Base-by-base conservation (phyloP, 2,113 vertebrate genomes). In the Oophaga pumilio region DNA sequence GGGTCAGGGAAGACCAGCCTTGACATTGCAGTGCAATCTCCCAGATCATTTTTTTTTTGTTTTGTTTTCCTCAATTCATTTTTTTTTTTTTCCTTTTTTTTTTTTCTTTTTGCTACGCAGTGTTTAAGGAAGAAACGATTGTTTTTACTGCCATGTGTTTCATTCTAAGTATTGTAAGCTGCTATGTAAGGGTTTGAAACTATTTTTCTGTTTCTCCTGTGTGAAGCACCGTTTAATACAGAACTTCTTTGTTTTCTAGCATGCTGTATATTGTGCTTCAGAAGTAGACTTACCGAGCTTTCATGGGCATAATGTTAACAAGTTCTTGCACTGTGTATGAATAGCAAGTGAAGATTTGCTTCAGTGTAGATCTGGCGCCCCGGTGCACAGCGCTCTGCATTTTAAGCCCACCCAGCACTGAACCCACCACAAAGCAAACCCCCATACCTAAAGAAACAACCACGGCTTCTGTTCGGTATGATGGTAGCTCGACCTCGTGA, bases 401-500 rank as follows among this genome's bases (percentile, higher is more conserved):
- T 33, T 53, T 71, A 11, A 18, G 28, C 80, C 66, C 57, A 11
- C 76, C 85, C 26, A 50, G 59, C 86, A 64, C 79, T 83, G 87
- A 88, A 82, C 28, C 20, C 33, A 56, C 68, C 92, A 89, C 92
- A 90, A 12, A 43, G 74, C 83, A 24, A 43, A 76, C 93, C 91
- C 91, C 94, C 92, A 94, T 95, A 94, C 95, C 93, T 90, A 90
- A 22, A 74, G 92, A 93, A 93, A 94, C 92, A 94, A 90, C 33
- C 91, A 92, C 92, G 93, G 92, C 90, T 93, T 94, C 93, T 83
- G 57, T 93, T 92, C 95, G 93, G 93, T 96, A 93, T 95, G 93
- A 95, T 91, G 93, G 94, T 96, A 94, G 95, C 95, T 94, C 95
- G 94, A 94, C 96, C 93, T 95, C 93, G 96, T 98, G 96, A 96